Evolutionary conservation across 2,888 invertebrate genomes (phyloP).

Genomic region (Orthosia gracilis): DNA sequence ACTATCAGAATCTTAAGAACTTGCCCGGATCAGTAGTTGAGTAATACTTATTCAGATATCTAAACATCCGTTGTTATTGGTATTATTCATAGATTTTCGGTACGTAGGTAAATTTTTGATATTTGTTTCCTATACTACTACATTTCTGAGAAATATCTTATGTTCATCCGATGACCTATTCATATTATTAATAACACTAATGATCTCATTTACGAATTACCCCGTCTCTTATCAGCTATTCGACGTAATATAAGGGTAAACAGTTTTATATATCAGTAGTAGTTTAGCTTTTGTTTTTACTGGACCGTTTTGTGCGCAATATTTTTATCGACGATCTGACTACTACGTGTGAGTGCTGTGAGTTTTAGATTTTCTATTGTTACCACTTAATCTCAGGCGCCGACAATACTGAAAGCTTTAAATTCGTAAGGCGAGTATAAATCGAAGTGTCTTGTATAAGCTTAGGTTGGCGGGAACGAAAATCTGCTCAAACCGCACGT

Average conservation of each 20-base stretch:
- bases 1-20: neutral
- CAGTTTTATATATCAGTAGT: slow-evolving; percentile 61
- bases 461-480: slow-evolving; percentile 72
- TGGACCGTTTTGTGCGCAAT: slow-evolving; percentile 52
- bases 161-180: slow-evolving; percentile 31
- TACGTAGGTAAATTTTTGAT: neutral
- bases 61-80: neutral
- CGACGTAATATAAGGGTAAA: slow-evolving; percentile 57
- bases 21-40: neutral
- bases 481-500: slow-evolving; percentile 79
- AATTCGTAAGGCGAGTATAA: slow-evolving; percentile 67
- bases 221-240: slow-evolving; percentile 72
- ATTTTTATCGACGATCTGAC: slow-evolving; percentile 32
- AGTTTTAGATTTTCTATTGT: slow-evolving; percentile 44
- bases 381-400: slow-evolving; percentile 34
- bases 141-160: slow-evolving; percentile 8
- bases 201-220: slow-evolving; percentile 82
- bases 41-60: neutral
- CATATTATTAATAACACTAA: slow-evolving; percentile 51
- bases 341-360: slow-evolving; percentile 41
- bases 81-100: slow-evolving; percentile 7
- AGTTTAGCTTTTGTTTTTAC: slow-evolving; percentile 60
- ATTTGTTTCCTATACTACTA: neutral
- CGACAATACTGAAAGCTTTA: slow-evolving; percentile 57
- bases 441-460: slow-evolving; percentile 72